Evolutionary conservation across 2,797 vertebrate genomes (phyloP).

Genomic region (Pseudochaenichthys georgianus): DNA sequence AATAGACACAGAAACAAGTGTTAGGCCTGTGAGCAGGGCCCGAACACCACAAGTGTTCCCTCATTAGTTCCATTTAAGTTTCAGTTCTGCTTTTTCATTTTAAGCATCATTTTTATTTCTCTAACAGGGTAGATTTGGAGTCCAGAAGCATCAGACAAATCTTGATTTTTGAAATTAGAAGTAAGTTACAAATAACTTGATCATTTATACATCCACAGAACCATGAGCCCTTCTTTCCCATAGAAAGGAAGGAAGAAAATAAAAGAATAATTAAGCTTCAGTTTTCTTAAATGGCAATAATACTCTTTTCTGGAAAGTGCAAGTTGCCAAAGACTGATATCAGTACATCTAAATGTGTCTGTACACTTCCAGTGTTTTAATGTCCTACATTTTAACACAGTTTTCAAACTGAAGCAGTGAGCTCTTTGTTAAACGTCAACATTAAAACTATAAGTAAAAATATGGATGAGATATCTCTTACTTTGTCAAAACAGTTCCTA

Average conservation of each 20-base stretch:
- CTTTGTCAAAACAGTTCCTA: background rate
- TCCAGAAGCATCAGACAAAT: background rate
- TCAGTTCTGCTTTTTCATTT: background rate
- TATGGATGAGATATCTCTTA: background rate
- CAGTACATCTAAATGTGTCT: background rate
- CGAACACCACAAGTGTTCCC: constrained; percentile 9
- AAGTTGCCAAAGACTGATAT: constrained; percentile 1
- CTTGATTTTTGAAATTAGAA: background rate
- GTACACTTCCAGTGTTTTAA: background rate
- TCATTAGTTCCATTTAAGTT: background rate
- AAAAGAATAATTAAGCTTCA: constrained; percentile 3
- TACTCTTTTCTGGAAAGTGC: constrained; percentile 15
- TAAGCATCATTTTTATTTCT: background rate
- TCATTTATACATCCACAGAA: background rate
- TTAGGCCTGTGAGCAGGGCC: background rate
- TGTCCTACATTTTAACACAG: background rate
- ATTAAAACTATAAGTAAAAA: background rate
- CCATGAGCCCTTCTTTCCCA: constrained; percentile 12
- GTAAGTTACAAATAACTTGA: background rate
- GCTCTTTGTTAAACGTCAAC: no score
- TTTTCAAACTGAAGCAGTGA: background rate
- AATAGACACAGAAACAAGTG: constrained; percentile 14
- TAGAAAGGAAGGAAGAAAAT: background rate
- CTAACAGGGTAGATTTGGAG: background rate
- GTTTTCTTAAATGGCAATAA: background rate